phyloP scores from a whole-genome alignment of 2,888 invertebrate species.

The Oxystoma pomonae region DNA sequence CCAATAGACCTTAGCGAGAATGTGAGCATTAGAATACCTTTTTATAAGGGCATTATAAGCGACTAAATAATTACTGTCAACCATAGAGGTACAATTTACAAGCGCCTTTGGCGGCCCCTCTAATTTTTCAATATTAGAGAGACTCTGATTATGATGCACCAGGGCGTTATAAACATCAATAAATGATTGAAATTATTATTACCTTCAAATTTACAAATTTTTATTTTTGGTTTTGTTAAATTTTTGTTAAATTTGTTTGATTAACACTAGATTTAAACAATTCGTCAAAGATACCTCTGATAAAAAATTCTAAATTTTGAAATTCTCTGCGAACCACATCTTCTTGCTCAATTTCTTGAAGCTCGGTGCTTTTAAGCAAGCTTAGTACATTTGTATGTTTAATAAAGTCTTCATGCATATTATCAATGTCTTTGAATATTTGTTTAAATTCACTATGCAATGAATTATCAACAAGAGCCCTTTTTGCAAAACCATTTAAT shows the following conservation, averaged over 20 bases:
- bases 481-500: not conserved
- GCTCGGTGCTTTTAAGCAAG: not conserved
- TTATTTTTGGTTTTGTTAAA: not conserved
- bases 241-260: not conserved
- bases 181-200: not conserved
- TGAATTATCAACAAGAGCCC: not conserved
- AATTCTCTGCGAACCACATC: not conserved
- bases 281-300: not conserved
- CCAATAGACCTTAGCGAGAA: not conserved
- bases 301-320: not conserved
- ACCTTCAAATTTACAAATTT: not conserved
- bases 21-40: not conserved
- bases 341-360: not conserved
- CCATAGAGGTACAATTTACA: not conserved
- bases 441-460: not conserved
- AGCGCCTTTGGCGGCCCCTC: not conserved
- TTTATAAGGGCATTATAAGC: not conserved
- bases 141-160: not conserved
- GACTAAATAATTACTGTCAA: not conserved
- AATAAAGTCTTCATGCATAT: not conserved
- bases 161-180: not conserved
- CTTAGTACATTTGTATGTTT: not conserved
- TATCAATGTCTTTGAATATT: not conserved
- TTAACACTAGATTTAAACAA: too few species aligned
- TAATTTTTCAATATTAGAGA: not conserved